A percentile compares a stretch with the other conserved stretches of the same genome.
These are phyloP conservation scores for Gryllus bimaculatus DNA, from an alignment of 1,140 invertebrate genomes.

Conservation along the genomic window DNA sequence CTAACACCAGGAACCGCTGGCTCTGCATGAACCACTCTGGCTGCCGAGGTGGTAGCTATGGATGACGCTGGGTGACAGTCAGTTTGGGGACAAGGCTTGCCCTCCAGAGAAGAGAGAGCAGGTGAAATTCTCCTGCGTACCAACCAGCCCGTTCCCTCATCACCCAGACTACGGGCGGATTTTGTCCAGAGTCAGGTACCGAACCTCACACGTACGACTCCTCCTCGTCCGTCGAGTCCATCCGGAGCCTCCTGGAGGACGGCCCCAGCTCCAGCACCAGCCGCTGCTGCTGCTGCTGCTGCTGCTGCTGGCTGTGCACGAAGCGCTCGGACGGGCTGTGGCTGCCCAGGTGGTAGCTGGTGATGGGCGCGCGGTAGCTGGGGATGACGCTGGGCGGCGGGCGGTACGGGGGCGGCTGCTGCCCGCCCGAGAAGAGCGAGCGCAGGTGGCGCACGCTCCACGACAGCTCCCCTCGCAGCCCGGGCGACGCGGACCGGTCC, in stretches of 20 bases:
- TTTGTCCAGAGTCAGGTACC: not conserved
- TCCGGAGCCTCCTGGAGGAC: slow-evolving; percentile 13
- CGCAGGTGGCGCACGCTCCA: slow-evolving; percentile 36
- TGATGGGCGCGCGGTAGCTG: slow-evolving; percentile 28
- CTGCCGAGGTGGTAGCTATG: no score
- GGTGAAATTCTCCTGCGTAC: no score
- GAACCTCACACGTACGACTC: slow-evolving; percentile 22
- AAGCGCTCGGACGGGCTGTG: slow-evolving; percentile 24
- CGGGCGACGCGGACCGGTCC: slow-evolving; percentile 8
- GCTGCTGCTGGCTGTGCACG: slow-evolving; percentile 7
- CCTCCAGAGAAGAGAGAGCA: no score
- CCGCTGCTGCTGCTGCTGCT: not conserved
- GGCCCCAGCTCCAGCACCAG: slow-evolving; percentile 12
- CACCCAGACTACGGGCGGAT: no score
- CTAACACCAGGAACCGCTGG: no score
- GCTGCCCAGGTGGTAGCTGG: slow-evolving; percentile 27
- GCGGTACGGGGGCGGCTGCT: slow-evolving; percentile 29
- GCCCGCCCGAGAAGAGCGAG: slow-evolving; percentile 29
- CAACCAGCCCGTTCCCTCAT: no score
- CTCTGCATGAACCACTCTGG: no score
- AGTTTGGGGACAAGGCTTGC: no score
- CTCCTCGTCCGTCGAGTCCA: slow-evolving; percentile 26
- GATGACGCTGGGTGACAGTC: no score
- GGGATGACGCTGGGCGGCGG: slow-evolving; percentile 25
- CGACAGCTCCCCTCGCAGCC: slow-evolving; percentile 31